Percentiles rank a stretch among this genome's conserved stretches.
Evolutionary conservation across 1,140 invertebrate genomes (phyloP).

Genomic region (Drosophila pseudoobscura): DNA sequence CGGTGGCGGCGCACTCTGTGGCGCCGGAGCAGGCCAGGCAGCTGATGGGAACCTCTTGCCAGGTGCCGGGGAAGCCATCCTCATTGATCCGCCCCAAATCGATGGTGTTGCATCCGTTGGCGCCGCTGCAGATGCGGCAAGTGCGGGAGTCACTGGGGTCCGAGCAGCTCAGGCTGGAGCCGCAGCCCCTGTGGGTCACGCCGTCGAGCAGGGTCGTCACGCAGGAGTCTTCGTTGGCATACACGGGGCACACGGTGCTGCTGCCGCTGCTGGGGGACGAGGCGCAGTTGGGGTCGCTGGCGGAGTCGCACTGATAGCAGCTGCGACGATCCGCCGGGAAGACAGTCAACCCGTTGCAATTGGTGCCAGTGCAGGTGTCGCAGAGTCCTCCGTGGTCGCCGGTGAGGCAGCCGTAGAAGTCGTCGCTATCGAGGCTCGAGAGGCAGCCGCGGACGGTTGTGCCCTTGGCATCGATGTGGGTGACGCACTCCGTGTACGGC

Average conservation of each 20-base stretch:
- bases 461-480: conserved; percentile 52
- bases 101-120: conserved; percentile 64
- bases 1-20: conserved; percentile 28
- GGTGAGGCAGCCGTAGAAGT: conserved; percentile 60
- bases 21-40: conserved; percentile 51
- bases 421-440: conserved; percentile 26
- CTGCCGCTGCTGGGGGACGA: conserved; percentile 50
- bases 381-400: conserved; percentile 44
- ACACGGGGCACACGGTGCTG: conserved; percentile 62
- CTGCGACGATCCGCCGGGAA: conserved; percentile 49
- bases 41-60: conserved; percentile 65
- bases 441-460: conserved; percentile 64
- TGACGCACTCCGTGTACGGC: conserved; percentile 71
- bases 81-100: conserved; percentile 42
- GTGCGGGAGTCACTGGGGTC: conserved; percentile 52
- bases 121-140: conserved; percentile 57
- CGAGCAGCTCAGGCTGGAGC: conserved; percentile 55
- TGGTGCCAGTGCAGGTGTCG: conserved; percentile 50
- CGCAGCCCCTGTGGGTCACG: conserved; percentile 66
- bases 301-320: conserved; percentile 69
- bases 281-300: conserved; percentile 34
- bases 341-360: conserved; percentile 67
- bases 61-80: conserved; percentile 64
- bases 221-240: conserved; percentile 54
- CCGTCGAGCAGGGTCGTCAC: conserved; percentile 59